Evolutionary conservation across 1,140 invertebrate species (phyloP).

Genomic region (Pteromalus puparum): DNA sequence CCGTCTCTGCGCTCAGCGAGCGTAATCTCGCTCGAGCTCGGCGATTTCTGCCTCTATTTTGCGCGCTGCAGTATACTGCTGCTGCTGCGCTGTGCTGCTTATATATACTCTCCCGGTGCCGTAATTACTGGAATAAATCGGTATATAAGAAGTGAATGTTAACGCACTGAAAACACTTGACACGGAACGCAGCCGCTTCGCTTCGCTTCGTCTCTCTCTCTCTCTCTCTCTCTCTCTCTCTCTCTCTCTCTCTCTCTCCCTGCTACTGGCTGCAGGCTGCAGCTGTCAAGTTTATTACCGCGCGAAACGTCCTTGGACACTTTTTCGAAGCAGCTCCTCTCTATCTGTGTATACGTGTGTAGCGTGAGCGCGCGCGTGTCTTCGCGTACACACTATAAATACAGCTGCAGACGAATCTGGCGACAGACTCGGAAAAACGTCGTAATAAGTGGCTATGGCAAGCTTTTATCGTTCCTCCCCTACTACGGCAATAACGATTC

Average conservation of each 20-base stretch:
- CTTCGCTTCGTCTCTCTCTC: not conserved
- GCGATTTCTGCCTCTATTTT: not conserved
- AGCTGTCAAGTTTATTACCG: constrained; percentile 48
- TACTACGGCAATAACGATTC: not conserved
- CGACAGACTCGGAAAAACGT: not conserved
- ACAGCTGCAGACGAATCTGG: constrained; percentile 4
- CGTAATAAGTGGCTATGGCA: too few relatives aligned
- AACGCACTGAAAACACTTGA: constrained; percentile 50
- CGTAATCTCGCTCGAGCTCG: constrained; percentile 57
- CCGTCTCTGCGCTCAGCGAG: constrained; percentile 20
- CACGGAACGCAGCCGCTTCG: constrained; percentile 26
- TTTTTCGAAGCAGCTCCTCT: constrained; percentile 6
- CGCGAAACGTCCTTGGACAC: constrained; percentile 47
- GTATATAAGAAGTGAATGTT: constrained; percentile 41
- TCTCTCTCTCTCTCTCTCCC: not conserved
- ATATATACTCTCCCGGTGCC: constrained; percentile 15
- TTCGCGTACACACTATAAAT: not conserved
- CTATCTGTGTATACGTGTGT: not conserved
- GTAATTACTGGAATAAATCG: constrained; percentile 56
- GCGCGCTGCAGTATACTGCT: too few relatives aligned
- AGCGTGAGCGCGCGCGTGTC: not conserved
- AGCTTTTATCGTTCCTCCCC: too few relatives aligned
- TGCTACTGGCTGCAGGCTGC: not conserved
- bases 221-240: not conserved
- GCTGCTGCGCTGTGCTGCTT: not conserved